phyloP scores from a whole-genome alignment of 92 coral and sea anemone species.

The Desmophyllum pertusum region DNA sequence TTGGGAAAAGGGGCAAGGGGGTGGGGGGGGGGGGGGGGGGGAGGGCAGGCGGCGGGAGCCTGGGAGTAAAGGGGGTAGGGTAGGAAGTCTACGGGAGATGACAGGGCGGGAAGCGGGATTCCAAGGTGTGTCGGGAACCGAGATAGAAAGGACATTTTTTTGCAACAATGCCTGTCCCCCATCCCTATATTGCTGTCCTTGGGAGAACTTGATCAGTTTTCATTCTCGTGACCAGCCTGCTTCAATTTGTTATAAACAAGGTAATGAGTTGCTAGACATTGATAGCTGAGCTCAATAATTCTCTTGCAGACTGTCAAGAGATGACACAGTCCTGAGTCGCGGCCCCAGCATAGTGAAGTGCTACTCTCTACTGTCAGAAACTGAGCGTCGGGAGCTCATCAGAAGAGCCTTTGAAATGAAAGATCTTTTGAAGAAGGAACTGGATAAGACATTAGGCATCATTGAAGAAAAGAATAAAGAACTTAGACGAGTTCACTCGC shows the following conservation, averaged over 20 bases:
- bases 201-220: background rate
- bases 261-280: background rate
- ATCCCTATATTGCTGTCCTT: no score
- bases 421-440: slow-evolving; percentile 76
- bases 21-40: no score
- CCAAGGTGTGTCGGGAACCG: no score
- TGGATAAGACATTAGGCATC: slow-evolving; percentile 61
- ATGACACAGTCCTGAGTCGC: slow-evolving; percentile 82
- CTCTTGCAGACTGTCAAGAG: slow-evolving; percentile 58
- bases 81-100: no score
- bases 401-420: slow-evolving; percentile 87
- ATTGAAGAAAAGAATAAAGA: slow-evolving; percentile 78
- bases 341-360: slow-evolving; percentile 80
- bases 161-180: no score
- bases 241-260: background rate
- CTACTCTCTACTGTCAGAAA: slow-evolving; percentile 74
- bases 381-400: slow-evolving; percentile 83
- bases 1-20: no score
- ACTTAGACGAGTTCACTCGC: slow-evolving; percentile 69
- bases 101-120: no score
- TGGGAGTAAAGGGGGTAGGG: no score
- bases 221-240: background rate
- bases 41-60: no score
- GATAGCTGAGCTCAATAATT: background rate
- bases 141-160: no score